Conservation (phyloP, 2,888 invertebrate genomes). For the Scaptomyza cyrtandrae region DNA sequence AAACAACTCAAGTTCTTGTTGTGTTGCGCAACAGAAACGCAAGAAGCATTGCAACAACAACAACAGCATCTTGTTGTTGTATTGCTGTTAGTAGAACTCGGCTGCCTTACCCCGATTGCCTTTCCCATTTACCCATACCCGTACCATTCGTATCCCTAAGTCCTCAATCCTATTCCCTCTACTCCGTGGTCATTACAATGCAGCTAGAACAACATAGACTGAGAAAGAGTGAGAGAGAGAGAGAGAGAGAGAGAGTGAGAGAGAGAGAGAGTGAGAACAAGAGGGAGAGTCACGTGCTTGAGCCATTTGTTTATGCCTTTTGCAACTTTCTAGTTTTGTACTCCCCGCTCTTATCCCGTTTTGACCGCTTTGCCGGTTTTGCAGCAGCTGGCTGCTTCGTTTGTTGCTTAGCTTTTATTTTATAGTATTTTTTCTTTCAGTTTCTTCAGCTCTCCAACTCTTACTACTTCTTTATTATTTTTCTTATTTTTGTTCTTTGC, state of each 20-base stretch:
- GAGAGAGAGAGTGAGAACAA: not conserved
- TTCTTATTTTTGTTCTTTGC: slow-evolving; percentile 1
- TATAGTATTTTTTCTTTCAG: slow-evolving; percentile 11
- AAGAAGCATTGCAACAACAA: slow-evolving; percentile 39
- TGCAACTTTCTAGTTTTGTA: slow-evolving; percentile 44
- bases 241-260: not conserved
- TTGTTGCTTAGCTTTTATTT: slow-evolving; percentile 38
- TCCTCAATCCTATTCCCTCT: slow-evolving; percentile 6
- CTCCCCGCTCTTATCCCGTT: slow-evolving; percentile 6
- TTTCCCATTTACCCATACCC: not conserved
- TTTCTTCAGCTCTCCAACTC: slow-evolving; percentile 15
- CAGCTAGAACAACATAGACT: slow-evolving; percentile 21
- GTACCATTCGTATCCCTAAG: not conserved
- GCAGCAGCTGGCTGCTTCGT: slow-evolving; percentile 17
- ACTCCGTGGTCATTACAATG: slow-evolving; percentile 54
- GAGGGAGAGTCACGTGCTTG: slow-evolving; percentile 54
- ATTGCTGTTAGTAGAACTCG: slow-evolving; percentile 33
- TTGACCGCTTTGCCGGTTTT: not conserved
- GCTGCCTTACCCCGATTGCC: slow-evolving; percentile 26
- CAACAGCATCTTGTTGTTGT: slow-evolving; percentile 30
- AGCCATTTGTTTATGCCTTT: slow-evolving; percentile 66
- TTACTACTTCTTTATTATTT: not conserved
- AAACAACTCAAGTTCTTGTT: slow-evolving; percentile 76
- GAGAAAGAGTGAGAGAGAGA: not conserved
- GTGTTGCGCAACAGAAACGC: slow-evolving; percentile 41